These are phyloP conservation scores for Galeruca laticollis DNA, from an alignment of 2,888 invertebrate genomes.

Conservation along the genomic window DNA sequence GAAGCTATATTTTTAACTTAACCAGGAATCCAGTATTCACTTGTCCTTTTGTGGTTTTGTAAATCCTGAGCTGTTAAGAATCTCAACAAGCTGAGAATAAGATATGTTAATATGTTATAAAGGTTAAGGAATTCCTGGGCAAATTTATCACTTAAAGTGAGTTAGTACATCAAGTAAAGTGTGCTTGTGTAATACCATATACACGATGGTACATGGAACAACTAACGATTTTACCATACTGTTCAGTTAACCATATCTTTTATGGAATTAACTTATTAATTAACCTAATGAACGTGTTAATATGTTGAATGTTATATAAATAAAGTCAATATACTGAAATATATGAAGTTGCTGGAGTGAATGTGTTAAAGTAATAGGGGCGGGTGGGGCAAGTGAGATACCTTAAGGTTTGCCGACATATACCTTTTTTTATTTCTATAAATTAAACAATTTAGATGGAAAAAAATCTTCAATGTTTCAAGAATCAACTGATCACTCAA, in stretches of 20 bases:
- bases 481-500: no score
- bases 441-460: no score
- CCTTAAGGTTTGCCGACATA: no score
- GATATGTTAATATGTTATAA: constrained; percentile 11
- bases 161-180: constrained; percentile 16
- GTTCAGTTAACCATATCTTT: background rate
- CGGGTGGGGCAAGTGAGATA: no score
- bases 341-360: background rate
- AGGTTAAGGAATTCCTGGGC: constrained; percentile 12
- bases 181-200: constrained; percentile 1
- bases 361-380: background rate
- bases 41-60: background rate
- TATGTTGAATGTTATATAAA: background rate
- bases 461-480: no score
- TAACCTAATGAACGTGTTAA: background rate
- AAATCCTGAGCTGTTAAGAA: constrained; percentile 4
- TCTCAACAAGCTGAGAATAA: constrained; percentile 4
- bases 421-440: no score
- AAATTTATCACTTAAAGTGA: constrained; percentile 12
- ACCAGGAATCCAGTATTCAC: background rate
- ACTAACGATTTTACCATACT: background rate
- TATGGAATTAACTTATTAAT: background rate
- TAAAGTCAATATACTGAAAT: background rate
- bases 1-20: no score
- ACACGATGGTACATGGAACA: constrained; percentile 5